Conservation (phyloP, 92 coral and sea anemone species). For the Montipora capitata region DNA sequence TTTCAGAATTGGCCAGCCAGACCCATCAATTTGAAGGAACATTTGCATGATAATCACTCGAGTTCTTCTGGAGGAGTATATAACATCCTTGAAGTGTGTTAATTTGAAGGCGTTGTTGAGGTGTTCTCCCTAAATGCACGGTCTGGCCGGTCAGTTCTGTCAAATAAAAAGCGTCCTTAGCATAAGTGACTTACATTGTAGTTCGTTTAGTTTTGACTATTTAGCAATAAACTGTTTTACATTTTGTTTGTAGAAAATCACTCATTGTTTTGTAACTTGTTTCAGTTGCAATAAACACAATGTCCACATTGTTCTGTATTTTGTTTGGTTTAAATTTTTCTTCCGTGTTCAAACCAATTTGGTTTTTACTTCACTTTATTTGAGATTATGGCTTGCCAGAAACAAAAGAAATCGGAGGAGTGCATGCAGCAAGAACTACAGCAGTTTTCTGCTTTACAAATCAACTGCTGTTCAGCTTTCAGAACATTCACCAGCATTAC, state of each 20-base stretch:
- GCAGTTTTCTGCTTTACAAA: constrained; percentile 1
- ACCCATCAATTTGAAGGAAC: no score
- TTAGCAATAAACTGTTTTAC: not conserved
- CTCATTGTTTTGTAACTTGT: not conserved
- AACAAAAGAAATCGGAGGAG: no score
- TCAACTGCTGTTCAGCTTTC: not conserved
- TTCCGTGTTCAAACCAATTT: not conserved
- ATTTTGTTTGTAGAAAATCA: not conserved
- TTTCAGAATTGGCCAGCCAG: no score
- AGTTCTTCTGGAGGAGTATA: no score
- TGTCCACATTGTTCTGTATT: not conserved
- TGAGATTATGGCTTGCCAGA: no score
- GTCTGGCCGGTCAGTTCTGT: no score
- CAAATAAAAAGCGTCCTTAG: no score
- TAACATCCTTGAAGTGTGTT: no score
- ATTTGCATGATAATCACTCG: no score
- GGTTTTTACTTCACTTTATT: not conserved
- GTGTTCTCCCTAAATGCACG: no score
- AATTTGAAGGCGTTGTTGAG: no score
- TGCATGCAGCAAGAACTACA: not conserved
- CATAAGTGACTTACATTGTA: not conserved
- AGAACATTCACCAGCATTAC: not conserved
- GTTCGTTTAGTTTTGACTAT: not conserved
- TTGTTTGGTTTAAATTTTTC: constrained; percentile 1
- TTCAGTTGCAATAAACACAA: not conserved